These are phyloP conservation scores for Acanthaster planci DNA, from an alignment of 35 echinoderm and acorn worm species.

Conservation along the genomic window DNA sequence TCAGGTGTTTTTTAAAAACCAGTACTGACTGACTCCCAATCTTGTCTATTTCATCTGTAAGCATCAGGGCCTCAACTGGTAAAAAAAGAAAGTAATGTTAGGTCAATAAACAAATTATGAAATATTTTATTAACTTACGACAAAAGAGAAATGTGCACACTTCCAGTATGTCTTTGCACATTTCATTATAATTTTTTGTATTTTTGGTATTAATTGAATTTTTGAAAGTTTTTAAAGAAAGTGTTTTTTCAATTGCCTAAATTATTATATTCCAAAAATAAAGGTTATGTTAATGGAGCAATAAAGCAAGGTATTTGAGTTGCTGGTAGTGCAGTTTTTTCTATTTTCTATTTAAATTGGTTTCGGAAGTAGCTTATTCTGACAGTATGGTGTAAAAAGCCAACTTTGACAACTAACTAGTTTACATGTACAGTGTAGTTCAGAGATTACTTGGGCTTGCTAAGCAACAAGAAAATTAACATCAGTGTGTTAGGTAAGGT, in stretches of 20 bases:
- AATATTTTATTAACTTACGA: conserved; percentile 40
- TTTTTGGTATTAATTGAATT: conserved; percentile 39
- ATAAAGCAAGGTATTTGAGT: conserved; percentile 43
- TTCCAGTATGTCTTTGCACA: conserved; percentile 31
- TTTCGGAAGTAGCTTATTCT: neutral
- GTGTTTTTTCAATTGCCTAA: conserved; percentile 42
- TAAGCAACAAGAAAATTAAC: too few relatives aligned
- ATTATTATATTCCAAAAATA: conserved; percentile 44
- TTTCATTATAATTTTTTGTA: conserved; percentile 35
- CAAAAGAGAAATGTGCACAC: conserved; percentile 16
- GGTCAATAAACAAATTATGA: conserved; percentile 37
- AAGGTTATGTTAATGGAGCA: conserved; percentile 48
- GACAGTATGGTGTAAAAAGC: neutral
- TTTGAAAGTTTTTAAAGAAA: conserved; percentile 49
- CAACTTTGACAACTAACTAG: too few relatives aligned
- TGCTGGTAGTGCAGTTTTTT: conserved; percentile 25
- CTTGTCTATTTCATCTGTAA: conserved; percentile 28
- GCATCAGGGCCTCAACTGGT: conserved; percentile 25
- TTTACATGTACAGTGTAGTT: too few relatives aligned
- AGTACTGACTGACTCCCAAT: conserved; percentile 37
- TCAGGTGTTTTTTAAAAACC: conserved; percentile 58
- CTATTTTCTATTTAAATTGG: neutral
- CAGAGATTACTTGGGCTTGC: too few relatives aligned
- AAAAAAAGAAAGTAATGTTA: conserved; percentile 30
- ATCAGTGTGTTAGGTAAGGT: too few relatives aligned